Evolutionary conservation across 2,888 invertebrate genomes (phyloP).

Genomic region (Zygaena filipendulae): DNA sequence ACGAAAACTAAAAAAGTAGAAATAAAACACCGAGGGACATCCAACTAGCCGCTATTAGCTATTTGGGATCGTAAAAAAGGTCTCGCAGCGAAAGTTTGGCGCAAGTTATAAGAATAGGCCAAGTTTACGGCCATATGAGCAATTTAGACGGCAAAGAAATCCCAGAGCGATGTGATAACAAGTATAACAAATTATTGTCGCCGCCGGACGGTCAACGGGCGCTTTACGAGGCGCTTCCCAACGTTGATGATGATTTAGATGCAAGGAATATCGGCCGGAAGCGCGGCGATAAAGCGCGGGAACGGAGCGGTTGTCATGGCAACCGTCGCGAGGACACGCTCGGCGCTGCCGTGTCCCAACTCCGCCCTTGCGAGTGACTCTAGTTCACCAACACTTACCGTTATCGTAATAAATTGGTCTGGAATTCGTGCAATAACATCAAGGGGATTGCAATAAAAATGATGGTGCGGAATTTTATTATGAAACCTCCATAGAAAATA

Average conservation of each 20-base stretch:
- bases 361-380: slow-evolving; percentile 37
- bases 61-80: too few relatives aligned
- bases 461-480: slow-evolving; percentile 21
- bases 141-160: slow-evolving; percentile 16
- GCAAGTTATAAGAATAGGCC: not conserved
- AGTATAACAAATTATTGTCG: slow-evolving; percentile 37
- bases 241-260: slow-evolving; percentile 64
- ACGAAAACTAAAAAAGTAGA: too few relatives aligned
- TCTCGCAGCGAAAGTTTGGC: not conserved
- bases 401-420: slow-evolving; percentile 63
- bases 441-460: slow-evolving; percentile 47
- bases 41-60: too few relatives aligned
- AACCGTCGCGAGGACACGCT: slow-evolving; percentile 24
- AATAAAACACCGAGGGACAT: too few relatives aligned
- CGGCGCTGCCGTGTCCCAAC: slow-evolving; percentile 20
- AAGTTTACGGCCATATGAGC: not conserved
- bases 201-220: slow-evolving; percentile 46
- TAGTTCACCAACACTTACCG: slow-evolving; percentile 62
- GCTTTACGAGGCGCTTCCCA: slow-evolving; percentile 56
- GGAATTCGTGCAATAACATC: slow-evolving; percentile 53
- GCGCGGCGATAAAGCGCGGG: slow-evolving; percentile 41
- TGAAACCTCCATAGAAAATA: too few relatives aligned
- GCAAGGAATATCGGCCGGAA: slow-evolving; percentile 55
- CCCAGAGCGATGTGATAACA: slow-evolving; percentile 24
- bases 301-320: slow-evolving; percentile 37